Percentiles rank a stretch among this genome's conserved stretches.
Conservation (phyloP, 2,888 invertebrate genomes). For the Xestia ashworthii region DNA sequence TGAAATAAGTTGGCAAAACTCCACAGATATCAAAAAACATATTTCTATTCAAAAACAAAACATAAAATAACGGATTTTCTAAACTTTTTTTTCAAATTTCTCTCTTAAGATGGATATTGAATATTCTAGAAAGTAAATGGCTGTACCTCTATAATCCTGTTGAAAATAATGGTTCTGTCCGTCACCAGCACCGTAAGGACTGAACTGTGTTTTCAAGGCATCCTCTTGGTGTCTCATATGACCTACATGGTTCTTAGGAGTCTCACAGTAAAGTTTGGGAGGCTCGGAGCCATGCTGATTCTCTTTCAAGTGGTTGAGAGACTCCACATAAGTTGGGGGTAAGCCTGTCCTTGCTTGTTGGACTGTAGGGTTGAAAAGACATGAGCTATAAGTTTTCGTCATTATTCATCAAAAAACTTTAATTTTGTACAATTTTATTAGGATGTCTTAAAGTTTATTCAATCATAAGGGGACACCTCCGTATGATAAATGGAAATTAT, state of each 20-base stretch:
- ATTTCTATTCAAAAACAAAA: no score
- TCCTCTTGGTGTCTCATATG: conserved; percentile 79
- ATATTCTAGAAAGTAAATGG: background rate
- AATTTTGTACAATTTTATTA: background rate
- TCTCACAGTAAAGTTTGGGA: conserved; percentile 82
- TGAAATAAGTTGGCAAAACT: background rate
- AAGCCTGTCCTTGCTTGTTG: conserved; percentile 77
- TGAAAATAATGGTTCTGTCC: conserved; percentile 85
- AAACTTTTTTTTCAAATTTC: no score
- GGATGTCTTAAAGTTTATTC: background rate
- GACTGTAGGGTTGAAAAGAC: conserved; percentile 64
- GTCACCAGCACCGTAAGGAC: conserved; percentile 86
- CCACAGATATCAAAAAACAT: no score
- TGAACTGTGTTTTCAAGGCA: conserved; percentile 78
- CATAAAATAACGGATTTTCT: no score
- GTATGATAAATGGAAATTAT: background rate
- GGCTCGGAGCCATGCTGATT: conserved; percentile 79
- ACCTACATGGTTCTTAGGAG: conserved; percentile 80
- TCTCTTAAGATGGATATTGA: background rate
- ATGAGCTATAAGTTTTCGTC: background rate
- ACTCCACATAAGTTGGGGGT: conserved; percentile 86
- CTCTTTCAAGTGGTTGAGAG: conserved; percentile 84
- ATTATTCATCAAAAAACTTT: background rate
- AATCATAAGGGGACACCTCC: no score
- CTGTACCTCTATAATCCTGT: conserved; percentile 82